Evolutionary conservation across 2,113 vertebrate species (phyloP).

Genomic region (Piaya cayana): DNA sequence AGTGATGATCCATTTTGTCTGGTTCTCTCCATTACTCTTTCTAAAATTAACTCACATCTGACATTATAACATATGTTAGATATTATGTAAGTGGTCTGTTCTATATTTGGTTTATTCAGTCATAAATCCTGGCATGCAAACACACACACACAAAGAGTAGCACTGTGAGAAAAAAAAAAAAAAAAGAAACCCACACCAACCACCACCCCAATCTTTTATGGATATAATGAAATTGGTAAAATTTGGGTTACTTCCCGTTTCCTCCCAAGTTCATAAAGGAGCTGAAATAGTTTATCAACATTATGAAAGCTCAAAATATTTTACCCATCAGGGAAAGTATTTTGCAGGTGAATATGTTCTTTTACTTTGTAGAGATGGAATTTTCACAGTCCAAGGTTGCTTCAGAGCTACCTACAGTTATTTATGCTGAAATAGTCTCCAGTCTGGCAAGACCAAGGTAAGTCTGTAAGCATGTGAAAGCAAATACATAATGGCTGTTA

Average conservation of each 20-base stretch:
- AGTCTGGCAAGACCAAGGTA: neutral
- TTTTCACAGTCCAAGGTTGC: neutral
- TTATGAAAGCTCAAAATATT: neutral
- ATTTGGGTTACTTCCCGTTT: neutral
- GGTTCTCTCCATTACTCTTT: slow-evolving; percentile 57
- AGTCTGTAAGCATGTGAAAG: neutral
- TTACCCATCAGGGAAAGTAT: neutral
- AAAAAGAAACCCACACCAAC: neutral
- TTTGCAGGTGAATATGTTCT: neutral
- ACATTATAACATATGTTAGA: slow-evolving; percentile 68
- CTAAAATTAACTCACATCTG: slow-evolving; percentile 71
- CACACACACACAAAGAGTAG: neutral
- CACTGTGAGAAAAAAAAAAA: neutral
- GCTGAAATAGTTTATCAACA: neutral
- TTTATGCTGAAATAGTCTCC: neutral
- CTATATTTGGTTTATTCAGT: slow-evolving; percentile 67
- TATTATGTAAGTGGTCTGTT: slow-evolving; percentile 65
- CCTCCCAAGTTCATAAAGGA: neutral
- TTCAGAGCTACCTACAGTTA: neutral
- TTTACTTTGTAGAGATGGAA: neutral
- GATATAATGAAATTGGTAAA: neutral
- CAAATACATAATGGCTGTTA: neutral
- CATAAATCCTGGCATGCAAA: slow-evolving; percentile 51
- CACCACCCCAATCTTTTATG: neutral
- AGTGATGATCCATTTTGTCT: slow-evolving; percentile 62